phyloP scores from a whole-genome alignment of 2,888 invertebrate species.

The Timema cristinae region DNA sequence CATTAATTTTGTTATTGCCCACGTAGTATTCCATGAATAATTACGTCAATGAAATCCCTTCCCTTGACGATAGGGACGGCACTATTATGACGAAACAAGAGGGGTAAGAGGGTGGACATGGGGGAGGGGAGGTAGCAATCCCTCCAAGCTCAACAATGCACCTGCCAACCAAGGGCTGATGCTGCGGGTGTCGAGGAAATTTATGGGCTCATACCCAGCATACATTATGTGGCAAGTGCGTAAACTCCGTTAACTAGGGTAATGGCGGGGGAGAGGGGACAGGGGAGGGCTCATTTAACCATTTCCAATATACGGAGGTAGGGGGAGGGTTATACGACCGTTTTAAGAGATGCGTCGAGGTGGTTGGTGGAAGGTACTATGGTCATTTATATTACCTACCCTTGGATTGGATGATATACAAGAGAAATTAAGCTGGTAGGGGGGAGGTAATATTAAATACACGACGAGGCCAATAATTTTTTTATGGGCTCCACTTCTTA shows the following conservation, averaged over 20 bases:
- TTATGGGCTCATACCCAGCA: not conserved
- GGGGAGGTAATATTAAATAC: too few relatives aligned
- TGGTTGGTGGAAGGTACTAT: too few relatives aligned
- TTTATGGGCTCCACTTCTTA: too few relatives aligned
- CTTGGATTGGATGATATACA: too few relatives aligned
- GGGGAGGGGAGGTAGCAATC: not conserved
- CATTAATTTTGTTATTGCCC: too few relatives aligned
- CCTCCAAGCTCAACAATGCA: slow-evolving; percentile 14
- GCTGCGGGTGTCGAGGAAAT: not conserved
- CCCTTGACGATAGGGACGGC: too few relatives aligned
- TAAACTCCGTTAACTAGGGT: not conserved
- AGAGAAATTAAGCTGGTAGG: too few relatives aligned
- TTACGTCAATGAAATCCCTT: too few relatives aligned
- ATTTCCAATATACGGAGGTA: slow-evolving; percentile 7
- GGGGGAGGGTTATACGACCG: not conserved
- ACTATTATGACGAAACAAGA: not conserved
- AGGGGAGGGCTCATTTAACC: slow-evolving; percentile 2
- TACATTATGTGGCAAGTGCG: slow-evolving; percentile 3
- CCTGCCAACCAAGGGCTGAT: slow-evolving; percentile 6
- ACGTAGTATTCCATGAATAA: too few relatives aligned
- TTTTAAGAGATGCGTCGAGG: too few relatives aligned
- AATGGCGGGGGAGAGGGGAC: not conserved
- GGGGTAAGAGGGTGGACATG: not conserved
- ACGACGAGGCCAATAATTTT: too few relatives aligned
- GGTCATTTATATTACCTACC: too few relatives aligned